Evolutionary conservation across 2,888 invertebrate genomes (phyloP), one percentile per base, ranked within the genome.

Genomic region (Amphipoea lucens): DNA sequence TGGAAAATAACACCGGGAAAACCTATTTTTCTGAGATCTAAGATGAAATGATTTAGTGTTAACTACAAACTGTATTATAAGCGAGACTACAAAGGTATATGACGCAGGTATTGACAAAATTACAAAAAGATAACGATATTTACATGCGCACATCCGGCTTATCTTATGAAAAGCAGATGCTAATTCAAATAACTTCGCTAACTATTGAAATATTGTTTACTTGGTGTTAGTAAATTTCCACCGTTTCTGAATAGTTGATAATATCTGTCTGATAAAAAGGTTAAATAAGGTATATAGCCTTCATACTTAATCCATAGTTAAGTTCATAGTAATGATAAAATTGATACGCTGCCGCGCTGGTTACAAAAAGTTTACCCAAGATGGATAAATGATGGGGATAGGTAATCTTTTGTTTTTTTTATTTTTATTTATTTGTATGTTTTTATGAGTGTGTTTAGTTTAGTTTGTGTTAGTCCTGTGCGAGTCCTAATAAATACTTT

Each of bases 121-220:
- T 57, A 78, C 67, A 65, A 84, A 74, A 12, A 82, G 71, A 82
- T 84, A 76, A 82, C 76, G 45, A 78, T 29, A 78, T 65, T 73
- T 70, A 82, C 73, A 71, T 76, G 70, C 85, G 71, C 79, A 84
- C 82, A 74, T 84, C 84, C 84, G 78, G 70, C 51, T 70, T 78
- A 60, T 70, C 51, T 74, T 71, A 82, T 84, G 82, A 82, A 84
- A 78, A 69, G 67, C 57, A 57, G 65, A 75, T 75, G 71, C 36
- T 76, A 80, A 76, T 83, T 63, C 14, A 57, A 74, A 51, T 78
- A 71, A 74, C 36, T 70, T 71, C 4, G 36, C 9, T 36, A 60
- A 71, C 51, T 62, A 79, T 76, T 57, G 73, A 66, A 79, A 66
- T 54, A 75, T 62, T 73, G 29, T 75, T 83, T 69, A 80, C 54